Percentiles rank a stretch among this genome's conserved stretches.
Evolutionary conservation across 2,113 vertebrate species (phyloP).

Genomic region (Dipodomys ordii): DNA sequence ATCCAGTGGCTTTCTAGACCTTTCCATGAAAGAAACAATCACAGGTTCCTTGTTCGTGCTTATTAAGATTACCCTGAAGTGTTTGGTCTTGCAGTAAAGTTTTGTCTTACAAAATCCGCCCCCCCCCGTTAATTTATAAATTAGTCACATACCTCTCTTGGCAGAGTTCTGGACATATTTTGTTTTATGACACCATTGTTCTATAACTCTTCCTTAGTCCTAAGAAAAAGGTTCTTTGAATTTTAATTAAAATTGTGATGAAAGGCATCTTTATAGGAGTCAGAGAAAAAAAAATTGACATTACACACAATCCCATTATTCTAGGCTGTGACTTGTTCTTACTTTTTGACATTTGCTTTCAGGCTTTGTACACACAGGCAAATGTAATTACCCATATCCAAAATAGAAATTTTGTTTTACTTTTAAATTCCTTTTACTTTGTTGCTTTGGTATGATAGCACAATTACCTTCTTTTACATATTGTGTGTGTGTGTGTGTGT

Average conservation of each 20-base stretch:
- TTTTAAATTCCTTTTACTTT: not conserved
- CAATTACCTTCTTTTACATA: not conserved
- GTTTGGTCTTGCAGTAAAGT: not conserved
- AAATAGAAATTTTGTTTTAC: not conserved
- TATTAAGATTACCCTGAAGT: not conserved
- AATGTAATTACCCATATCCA: not conserved
- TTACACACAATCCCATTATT: not conserved
- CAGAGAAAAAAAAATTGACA: not conserved
- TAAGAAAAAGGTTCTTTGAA: not conserved
- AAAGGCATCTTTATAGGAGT: not conserved
- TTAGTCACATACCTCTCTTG: not conserved
- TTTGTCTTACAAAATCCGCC: not conserved
- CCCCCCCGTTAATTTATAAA: not conserved
- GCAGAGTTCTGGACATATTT: not conserved
- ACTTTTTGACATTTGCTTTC: not conserved
- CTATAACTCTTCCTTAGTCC: not conserved
- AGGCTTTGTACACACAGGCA: not conserved
- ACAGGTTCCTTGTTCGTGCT: not conserved
- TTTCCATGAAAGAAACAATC: no score
- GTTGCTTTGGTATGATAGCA: not conserved
- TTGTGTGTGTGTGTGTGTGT: no score
- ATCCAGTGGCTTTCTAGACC: not conserved
- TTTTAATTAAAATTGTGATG: conserved; percentile 38
- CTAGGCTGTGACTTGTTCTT: not conserved
- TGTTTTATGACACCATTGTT: not conserved